Percentiles rank a stretch among this genome's conserved stretches.
Conservation (phyloP, 2,888 invertebrate species). For the Polietes domitor region DNA sequence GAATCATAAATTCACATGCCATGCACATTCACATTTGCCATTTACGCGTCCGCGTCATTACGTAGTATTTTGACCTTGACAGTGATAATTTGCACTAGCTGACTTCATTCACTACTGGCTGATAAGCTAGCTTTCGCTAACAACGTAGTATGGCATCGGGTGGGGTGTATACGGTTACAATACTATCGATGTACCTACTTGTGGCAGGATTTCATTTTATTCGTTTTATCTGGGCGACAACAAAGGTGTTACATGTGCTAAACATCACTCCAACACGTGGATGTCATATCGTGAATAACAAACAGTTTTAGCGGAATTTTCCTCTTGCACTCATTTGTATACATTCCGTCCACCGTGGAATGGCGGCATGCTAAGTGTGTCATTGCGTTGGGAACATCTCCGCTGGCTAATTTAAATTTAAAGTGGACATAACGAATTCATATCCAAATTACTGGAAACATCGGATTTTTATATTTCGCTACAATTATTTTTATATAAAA, state of each 20-base stretch:
- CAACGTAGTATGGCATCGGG: constrained; percentile 6
- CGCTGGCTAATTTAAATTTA: no score
- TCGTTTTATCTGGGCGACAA: constrained; percentile 9
- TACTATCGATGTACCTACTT: constrained; percentile 7
- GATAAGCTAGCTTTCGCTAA: constrained; percentile 24
- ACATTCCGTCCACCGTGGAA: no score
- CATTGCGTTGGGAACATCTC: no score
- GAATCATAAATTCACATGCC: constrained; percentile 41
- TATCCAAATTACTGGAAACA: no score
- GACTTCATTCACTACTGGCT: no score
- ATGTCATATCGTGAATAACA: neutral
- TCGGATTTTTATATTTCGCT: no score
- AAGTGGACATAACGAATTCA: no score
- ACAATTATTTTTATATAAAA: no score
- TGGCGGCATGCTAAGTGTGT: no score
- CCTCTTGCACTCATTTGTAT: neutral
- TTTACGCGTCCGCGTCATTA: neutral
- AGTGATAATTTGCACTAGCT: constrained; percentile 28
- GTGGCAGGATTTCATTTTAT: constrained; percentile 6
- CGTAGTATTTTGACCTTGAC: constrained; percentile 22
- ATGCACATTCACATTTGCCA: no score
- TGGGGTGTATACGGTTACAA: neutral
- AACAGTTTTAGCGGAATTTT: neutral
- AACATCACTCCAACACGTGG: neutral
- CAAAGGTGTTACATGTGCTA: constrained; percentile 1